Conservation (phyloP, 2,113 vertebrate genomes). For the Mustela lutreola region DNA sequence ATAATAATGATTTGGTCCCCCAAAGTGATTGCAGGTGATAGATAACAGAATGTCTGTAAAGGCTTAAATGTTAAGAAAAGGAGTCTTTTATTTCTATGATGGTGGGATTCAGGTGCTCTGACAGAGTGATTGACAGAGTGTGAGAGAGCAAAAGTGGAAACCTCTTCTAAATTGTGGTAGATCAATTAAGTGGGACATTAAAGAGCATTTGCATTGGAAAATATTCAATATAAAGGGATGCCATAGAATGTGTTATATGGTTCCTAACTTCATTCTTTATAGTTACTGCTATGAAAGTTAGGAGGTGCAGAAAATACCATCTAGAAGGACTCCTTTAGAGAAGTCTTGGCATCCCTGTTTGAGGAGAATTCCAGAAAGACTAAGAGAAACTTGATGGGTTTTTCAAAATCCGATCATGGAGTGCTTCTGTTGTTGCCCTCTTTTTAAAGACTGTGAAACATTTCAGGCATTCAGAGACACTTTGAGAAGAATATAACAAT, state of each 20-base stretch:
- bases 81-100: background rate
- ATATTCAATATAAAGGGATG: background rate
- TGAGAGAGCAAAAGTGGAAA: background rate
- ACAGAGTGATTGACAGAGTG: background rate
- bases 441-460: conserved; percentile 36
- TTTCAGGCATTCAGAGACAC: background rate
- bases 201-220: background rate
- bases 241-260: background rate
- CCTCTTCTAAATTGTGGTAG: background rate
- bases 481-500: background rate
- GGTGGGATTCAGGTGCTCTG: background rate
- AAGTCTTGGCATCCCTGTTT: background rate
- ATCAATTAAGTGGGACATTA: background rate
- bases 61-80: background rate
- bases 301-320: background rate
- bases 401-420: background rate
- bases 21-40: conserved; percentile 24
- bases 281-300: background rate
- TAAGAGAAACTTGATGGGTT: background rate
- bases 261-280: conserved; percentile 18
- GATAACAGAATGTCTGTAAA: background rate
- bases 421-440: background rate
- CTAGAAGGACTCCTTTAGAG: background rate
- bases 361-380: background rate
- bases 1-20: background rate